Evolutionary conservation across 1,140 invertebrate genomes (phyloP), one percentile per base, ranked within the genome.

Genomic region (Dreissena polymorpha): DNA sequence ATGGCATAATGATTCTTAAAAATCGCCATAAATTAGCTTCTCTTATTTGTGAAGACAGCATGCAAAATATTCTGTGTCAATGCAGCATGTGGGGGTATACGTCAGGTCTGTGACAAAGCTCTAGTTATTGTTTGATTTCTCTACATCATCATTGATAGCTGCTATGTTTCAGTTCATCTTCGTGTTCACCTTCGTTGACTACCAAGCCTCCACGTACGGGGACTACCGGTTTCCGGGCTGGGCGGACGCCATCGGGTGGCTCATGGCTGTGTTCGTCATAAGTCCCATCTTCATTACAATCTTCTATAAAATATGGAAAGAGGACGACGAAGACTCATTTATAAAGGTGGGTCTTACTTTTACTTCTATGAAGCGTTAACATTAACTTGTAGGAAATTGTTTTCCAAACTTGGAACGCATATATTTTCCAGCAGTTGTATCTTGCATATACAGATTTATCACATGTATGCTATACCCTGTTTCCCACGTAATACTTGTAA

Each of bases 121-220:
- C 53, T 18, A 55, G 53, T 12, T 55, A 55, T 55, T 55, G 18
- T 55, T 12, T 12, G 18, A 55, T 18, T 18, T 18, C 18, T 55
- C 53, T 18, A 55, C 18, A 39, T 39, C 8, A 39, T 39, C 8
- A 39, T 39, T 39, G 39, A n/a, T n/a, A n/a, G n/a, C n/a, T n/a
- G n/a, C n/a, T 71, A 64, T 82, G 75, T 93, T 93, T 70, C 93
- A 96, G 96, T 96, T 96, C 84, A 96, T 97, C 53, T 93, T 97
- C 27, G 95, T 96, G 71, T 97, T 97, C 92, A 97, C 96, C 86
- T 96, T 96, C 95, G 94, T 97, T 27, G 96, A 97, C 87, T 97
- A 97, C 90, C 95, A 75, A 50, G 63, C 80, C 0, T 89, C 89
- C 0, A 88, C 76, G 16, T 91, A 91, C 71, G 92, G 91, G 18